These are phyloP conservation scores for Mylabris phalerata DNA, from an alignment of 1,140 invertebrate species.

Conservation along the genomic window DNA sequence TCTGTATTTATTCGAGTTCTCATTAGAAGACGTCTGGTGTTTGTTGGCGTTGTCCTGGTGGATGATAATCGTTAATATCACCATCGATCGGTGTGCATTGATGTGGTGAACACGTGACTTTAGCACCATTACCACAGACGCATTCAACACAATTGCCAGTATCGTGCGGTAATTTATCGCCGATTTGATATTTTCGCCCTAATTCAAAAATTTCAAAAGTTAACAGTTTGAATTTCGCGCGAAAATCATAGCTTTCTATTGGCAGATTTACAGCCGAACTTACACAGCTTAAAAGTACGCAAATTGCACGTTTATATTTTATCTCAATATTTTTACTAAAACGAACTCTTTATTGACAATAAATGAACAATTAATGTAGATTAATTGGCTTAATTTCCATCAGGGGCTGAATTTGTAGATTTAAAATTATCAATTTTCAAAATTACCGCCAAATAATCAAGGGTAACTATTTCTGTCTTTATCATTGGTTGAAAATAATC, in stretches of 20 bases:
- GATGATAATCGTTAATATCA: slow-evolving; percentile 39
- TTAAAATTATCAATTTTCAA: no score
- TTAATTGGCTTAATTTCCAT: no score
- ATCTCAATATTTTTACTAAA: not conserved
- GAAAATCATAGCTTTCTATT: not conserved
- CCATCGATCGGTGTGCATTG: slow-evolving; percentile 37
- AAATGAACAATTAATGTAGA: not conserved
- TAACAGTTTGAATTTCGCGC: not conserved
- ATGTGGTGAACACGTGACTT: slow-evolving; percentile 58
- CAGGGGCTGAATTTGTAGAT: no score
- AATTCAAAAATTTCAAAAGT: slow-evolving; percentile 19
- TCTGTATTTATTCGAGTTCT: not conserved
- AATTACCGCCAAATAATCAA: no score
- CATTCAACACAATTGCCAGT: slow-evolving; percentile 65
- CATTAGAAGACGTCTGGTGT: slow-evolving; percentile 35
- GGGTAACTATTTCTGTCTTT: no score
- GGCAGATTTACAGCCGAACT: not conserved
- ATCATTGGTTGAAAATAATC: no score
- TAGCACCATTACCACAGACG: slow-evolving; percentile 55
- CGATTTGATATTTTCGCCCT: slow-evolving; percentile 57
- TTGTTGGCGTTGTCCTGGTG: slow-evolving; percentile 32
- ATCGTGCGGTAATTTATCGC: slow-evolving; percentile 56
- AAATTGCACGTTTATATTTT: not conserved
- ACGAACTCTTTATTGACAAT: not conserved
- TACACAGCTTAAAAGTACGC: not conserved